A percentile compares a stretch with the other conserved stretches of the same genome.
These are phyloP conservation scores for Linyphia triangularis DNA, from an alignment of 2,888 invertebrate species.

Conservation along the genomic window DNA sequence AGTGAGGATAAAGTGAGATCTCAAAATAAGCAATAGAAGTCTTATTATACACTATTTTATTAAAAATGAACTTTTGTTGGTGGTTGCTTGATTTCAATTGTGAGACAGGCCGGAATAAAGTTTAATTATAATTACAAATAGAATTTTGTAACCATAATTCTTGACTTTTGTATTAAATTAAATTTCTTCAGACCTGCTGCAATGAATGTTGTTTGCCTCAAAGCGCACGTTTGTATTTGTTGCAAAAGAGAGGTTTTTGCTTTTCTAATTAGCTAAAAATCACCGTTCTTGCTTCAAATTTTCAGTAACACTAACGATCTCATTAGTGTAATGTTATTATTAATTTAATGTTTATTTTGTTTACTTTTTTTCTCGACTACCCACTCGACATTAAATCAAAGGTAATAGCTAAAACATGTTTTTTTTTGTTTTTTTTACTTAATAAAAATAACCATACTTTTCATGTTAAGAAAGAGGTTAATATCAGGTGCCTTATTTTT, in stretches of 20 bases:
- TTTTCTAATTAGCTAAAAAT: slow-evolving; percentile 30
- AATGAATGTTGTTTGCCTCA: neutral
- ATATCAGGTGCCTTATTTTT: too few species aligned
- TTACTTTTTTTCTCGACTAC: neutral
- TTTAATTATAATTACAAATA: neutral
- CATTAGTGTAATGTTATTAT: slow-evolving; percentile 27
- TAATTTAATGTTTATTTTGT: neutral
- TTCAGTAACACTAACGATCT: slow-evolving; percentile 21
- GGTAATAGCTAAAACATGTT: neutral
- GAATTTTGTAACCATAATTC: neutral
- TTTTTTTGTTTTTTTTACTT: too few species aligned
- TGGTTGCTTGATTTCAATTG: neutral
- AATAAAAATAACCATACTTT: too few species aligned
- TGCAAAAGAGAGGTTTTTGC: neutral
- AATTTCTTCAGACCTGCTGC: slow-evolving; percentile 2
- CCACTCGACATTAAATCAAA: neutral
- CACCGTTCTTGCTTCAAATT: neutral
- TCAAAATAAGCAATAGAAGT: too few species aligned
- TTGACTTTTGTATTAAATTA: neutral
- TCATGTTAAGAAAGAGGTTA: too few species aligned
- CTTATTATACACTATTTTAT: neutral
- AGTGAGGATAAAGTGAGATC: too few species aligned
- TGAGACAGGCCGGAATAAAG: neutral
- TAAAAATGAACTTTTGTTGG: neutral
- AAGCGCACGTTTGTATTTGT: neutral